Conservation (phyloP, 2,797 vertebrate genomes). For the Odontamblyopus rebecca region DNA sequence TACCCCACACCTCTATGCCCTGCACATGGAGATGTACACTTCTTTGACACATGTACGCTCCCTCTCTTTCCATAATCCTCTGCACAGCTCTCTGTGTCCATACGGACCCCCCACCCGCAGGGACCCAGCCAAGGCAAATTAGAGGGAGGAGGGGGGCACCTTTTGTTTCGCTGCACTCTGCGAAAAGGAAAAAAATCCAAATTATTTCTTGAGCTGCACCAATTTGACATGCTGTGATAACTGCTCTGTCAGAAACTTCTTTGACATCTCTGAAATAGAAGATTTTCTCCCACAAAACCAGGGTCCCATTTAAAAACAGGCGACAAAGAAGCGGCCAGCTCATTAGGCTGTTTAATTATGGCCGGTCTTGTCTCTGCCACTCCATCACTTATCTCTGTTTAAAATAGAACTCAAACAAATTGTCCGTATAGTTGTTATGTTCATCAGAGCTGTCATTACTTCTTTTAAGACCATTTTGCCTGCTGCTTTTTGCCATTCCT, state of each 20-base stretch:
- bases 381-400: constrained; percentile 65
- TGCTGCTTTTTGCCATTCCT: constrained; percentile 49
- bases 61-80: constrained; percentile 77
- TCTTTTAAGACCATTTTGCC: constrained; percentile 28
- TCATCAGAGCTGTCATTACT: constrained; percentile 51
- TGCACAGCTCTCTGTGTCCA: constrained; percentile 78
- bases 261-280: constrained; percentile 90
- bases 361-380: constrained; percentile 71
- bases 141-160: constrained; percentile 73
- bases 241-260: constrained; percentile 97
- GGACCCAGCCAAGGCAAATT: constrained; percentile 85
- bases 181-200: constrained; percentile 78
- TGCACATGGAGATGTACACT: constrained; percentile 58
- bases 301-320: constrained; percentile 84
- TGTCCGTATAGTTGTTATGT: constrained; percentile 59
- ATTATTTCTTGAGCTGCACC: constrained; percentile 93
- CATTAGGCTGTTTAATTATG: constrained; percentile 98
- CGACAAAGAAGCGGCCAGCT: constrained; percentile 92
- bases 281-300: constrained; percentile 87
- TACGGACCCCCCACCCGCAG: constrained; percentile 81
- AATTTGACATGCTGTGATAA: constrained; percentile 99
- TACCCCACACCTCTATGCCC: constrained; percentile 42
- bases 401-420: constrained; percentile 80
- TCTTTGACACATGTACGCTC: constrained; percentile 44
- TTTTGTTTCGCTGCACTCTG: constrained; percentile 91